A percentile compares a stretch with the other conserved stretches of the same genome.
These are phyloP conservation scores for Chloropsis cyanopogon DNA, from an alignment of 2,113 vertebrate genomes.

Conservation along the genomic window DNA sequence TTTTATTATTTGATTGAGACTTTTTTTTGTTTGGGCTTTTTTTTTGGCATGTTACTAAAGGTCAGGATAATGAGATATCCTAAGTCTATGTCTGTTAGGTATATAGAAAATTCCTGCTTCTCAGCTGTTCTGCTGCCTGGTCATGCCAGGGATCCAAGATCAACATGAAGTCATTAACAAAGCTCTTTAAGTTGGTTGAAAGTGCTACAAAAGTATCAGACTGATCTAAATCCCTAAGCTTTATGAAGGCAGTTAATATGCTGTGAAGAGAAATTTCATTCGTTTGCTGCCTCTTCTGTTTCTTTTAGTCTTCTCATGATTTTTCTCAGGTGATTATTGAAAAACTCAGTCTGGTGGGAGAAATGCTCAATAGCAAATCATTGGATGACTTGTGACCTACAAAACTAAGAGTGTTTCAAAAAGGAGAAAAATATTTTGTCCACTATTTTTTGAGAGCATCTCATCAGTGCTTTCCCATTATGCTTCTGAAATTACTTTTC, in stretches of 20 bases:
- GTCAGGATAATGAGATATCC: background rate
- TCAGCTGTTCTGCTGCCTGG: background rate
- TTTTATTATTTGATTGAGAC: background rate
- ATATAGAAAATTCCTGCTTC: background rate
- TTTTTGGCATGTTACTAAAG: background rate
- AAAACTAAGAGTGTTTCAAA: background rate
- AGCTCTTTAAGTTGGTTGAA: background rate
- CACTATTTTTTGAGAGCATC: background rate
- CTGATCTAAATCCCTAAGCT: background rate
- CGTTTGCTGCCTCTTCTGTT: background rate
- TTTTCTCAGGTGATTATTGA: background rate
- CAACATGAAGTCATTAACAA: background rate
- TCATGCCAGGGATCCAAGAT: background rate
- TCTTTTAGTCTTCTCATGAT: background rate
- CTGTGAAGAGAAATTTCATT: background rate
- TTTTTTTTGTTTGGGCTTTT: background rate
- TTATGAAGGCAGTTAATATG: background rate
- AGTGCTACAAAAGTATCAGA: background rate
- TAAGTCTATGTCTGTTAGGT: background rate
- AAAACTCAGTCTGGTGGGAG: background rate
- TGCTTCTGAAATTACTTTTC: background rate
- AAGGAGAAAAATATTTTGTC: background rate
- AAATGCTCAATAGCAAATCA: background rate
- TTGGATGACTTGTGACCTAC: background rate
- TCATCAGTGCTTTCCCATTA: background rate